Conservation (phyloP, 2,888 invertebrate species). For the Diarsia rubi region DNA sequence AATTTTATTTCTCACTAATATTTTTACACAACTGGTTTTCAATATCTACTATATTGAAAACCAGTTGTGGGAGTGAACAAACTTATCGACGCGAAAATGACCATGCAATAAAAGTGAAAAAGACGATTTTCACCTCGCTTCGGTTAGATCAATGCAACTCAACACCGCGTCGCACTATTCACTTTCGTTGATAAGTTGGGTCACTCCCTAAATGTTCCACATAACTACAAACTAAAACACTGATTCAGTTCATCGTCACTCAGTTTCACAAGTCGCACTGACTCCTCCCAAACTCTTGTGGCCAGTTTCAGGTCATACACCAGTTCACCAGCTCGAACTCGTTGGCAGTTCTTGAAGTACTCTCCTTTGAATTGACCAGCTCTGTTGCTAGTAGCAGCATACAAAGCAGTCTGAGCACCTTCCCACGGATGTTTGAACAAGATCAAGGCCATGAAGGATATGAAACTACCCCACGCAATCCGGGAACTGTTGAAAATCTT, state of each 20-base stretch:
- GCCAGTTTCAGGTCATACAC: constrained; percentile 92
- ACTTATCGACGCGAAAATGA: background rate
- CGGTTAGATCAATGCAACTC: background rate
- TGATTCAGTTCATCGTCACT: constrained; percentile 92
- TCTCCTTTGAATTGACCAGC: constrained; percentile 93
- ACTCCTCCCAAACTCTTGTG: constrained; percentile 95
- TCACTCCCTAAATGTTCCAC: background rate
- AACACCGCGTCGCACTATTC: background rate
- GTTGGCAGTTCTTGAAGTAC: constrained; percentile 94
- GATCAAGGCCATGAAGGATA: constrained; percentile 91
- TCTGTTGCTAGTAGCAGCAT: constrained; percentile 94
- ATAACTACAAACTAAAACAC: constrained; percentile 74
- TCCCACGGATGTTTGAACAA: constrained; percentile 94
- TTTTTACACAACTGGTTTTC: background rate
- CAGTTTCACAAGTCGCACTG: constrained; percentile 93
- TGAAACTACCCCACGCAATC: constrained; percentile 89
- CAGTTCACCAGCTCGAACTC: constrained; percentile 90
- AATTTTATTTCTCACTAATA: constrained; percentile 20
- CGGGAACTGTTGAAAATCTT: constrained; percentile 92
- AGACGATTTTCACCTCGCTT: too few species aligned
- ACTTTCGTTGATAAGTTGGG: background rate
- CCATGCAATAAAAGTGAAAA: background rate
- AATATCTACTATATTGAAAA: too few species aligned
- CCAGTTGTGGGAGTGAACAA: background rate
- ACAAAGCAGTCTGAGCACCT: constrained; percentile 95